Evolutionary conservation across 2,888 invertebrate species (phyloP).

Genomic region (Drymonia ruficornis): DNA sequence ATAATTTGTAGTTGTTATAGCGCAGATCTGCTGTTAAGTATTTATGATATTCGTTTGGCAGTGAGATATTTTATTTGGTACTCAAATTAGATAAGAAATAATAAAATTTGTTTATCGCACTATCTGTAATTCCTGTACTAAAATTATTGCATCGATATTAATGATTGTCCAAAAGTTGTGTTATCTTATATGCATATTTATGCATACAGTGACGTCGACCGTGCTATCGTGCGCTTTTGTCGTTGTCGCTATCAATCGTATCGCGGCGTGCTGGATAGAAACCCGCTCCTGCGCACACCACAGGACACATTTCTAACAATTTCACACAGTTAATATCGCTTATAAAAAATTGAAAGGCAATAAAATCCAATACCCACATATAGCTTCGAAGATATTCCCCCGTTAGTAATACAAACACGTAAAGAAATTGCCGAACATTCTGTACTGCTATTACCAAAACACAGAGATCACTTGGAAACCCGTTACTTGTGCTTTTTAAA

Average conservation of each 20-base stretch:
- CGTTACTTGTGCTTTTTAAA: conserved; percentile 66
- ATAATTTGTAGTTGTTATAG: background rate
- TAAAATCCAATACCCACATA: conserved; percentile 17
- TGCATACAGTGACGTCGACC: background rate
- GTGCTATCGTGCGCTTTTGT: background rate
- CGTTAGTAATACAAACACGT: conserved; percentile 22
- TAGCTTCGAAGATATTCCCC: conserved; percentile 13
- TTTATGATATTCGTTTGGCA: too few species aligned
- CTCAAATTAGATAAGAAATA: too few species aligned
- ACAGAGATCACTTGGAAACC: conserved; percentile 56
- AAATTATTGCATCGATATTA: too few species aligned
- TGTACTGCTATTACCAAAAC: conserved; percentile 49
- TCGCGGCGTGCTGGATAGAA: background rate
- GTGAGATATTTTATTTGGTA: too few species aligned
- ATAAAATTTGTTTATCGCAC: too few species aligned
- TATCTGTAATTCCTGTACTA: too few species aligned
- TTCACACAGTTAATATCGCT: background rate
- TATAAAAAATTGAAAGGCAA: conserved; percentile 6
- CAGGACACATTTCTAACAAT: background rate
- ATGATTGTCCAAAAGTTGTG: background rate
- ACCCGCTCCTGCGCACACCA: background rate
- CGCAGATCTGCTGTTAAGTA: background rate
- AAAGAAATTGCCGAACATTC: conserved; percentile 45
- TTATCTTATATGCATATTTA: background rate
- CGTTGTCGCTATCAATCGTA: conserved; percentile 6